Percentiles rank a stretch among this genome's conserved stretches.
phyloP scores from a whole-genome alignment of 2,797 vertebrate genomes.

The Psittacula echo region DNA sequence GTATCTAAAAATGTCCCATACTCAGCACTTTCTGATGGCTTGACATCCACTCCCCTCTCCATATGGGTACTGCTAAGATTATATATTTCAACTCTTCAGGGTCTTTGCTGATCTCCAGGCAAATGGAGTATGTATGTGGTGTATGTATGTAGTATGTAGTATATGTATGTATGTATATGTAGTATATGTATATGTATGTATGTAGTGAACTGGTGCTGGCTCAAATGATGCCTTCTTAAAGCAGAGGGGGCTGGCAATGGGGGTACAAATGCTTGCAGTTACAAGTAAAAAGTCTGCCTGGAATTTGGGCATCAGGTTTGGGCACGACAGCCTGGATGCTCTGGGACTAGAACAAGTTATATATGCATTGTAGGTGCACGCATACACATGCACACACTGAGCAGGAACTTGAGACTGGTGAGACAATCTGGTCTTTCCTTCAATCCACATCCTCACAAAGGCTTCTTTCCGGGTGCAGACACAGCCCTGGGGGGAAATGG shows the following conservation, averaged over 20 bases:
- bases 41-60: neutral
- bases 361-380: neutral
- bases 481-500: neutral
- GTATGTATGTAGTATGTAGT: neutral
- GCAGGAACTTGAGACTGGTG: neutral
- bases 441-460: constrained; percentile 52
- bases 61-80: neutral
- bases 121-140: neutral
- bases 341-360: neutral
- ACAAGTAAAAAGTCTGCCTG: neutral
- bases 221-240: neutral
- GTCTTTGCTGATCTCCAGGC: neutral
- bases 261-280: neutral
- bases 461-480: neutral
- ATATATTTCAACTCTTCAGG: neutral
- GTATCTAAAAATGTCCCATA: neutral
- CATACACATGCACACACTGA: neutral
- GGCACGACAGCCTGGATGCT: neutral
- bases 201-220: neutral
- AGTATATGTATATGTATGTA: neutral
- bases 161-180: neutral
- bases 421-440: neutral
- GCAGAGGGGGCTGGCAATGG: neutral
- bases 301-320: neutral
- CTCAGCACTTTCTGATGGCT: neutral